Base-by-base conservation (phyloP, 2,888 invertebrate species). In the Mythimna pallens region DNA sequence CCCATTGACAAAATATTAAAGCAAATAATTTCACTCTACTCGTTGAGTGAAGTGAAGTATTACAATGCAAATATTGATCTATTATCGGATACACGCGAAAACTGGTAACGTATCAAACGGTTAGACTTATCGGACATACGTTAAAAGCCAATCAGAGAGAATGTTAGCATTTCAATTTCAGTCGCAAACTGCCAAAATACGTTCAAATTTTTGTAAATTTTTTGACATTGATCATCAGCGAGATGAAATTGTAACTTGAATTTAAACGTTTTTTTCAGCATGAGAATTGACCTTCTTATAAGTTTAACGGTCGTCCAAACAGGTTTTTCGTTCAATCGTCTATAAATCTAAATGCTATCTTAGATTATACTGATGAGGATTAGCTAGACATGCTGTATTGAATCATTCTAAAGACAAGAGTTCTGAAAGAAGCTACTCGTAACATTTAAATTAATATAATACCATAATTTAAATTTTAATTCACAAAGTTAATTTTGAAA, bases 221-320 rank as follows among this genome's bases (percentile, higher is more conserved):
- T 47, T 47, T 47, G 43, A 47, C 43, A 47, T 47, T 47, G 20
- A 7, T 4, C 47, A 2, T 47, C 43, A 47, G 14, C 47, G 17
- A 47, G 7, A 47, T 47, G 47, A 47, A 47, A 47, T 17, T 20
- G 47, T 47, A 17, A 47, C 6, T 47, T 17, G 47, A 17, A 47
- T 20, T 47, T 47, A 20, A 47, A 17, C 6, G 7, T 7, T 20
- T 20, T n/a, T 20, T 20, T 47, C 47, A 47, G 47, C 3, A 47
- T 14, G 6, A 47, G 47, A 47, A 47, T 47, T 47, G 47, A 6
- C 47, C 47, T 47, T 47, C 47, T 47, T 47, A 17, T 90, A 86
- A 88, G 88, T 90, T 94, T 94, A 94, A 95, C 95, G 94, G 95
- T 93, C 90, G 79, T 67, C 67, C 64, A 65, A 89, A 94, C 94